Evolutionary conservation across 2,113 vertebrate species (phyloP).

Genomic region (Protobothrops mucrosquamatus): DNA sequence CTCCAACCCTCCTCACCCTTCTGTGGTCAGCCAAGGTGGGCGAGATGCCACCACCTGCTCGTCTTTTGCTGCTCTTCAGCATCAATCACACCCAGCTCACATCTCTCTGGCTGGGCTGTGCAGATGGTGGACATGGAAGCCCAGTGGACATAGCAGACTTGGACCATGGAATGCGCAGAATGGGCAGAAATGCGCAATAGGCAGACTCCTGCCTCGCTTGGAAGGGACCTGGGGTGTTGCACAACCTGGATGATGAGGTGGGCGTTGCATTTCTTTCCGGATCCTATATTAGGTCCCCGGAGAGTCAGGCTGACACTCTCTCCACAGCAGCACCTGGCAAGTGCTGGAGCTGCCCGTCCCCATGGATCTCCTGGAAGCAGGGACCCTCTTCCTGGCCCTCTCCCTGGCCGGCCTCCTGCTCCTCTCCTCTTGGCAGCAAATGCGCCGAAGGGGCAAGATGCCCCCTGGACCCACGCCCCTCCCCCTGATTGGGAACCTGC

Average conservation of each 20-base stretch:
- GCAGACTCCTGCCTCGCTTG: no score
- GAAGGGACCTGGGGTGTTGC: not conserved
- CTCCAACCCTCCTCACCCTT: not conserved
- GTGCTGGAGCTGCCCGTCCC: not conserved
- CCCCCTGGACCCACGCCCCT: slow-evolving; percentile 29
- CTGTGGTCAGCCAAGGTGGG: no score
- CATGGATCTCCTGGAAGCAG: slow-evolving; percentile 27
- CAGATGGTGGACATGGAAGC: not conserved
- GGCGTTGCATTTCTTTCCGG: not conserved
- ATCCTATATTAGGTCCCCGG: not conserved
- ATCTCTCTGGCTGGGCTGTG: not conserved
- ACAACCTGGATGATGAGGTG: not conserved
- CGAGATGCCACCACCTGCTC: no score
- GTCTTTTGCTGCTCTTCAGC: not conserved
- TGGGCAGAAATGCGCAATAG: no score
- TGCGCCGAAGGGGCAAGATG: not conserved
- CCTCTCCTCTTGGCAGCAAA: not conserved
- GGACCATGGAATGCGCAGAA: not conserved
- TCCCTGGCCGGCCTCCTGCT: not conserved
- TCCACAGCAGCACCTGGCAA: not conserved
- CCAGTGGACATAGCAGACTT: not conserved
- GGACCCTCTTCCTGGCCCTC: not conserved
- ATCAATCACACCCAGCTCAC: not conserved
- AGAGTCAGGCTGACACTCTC: not conserved
- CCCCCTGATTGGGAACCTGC: slow-evolving; percentile 42